Base-by-base conservation (phyloP, 2,797 vertebrate species). In the Thunnus albacares region DNA sequence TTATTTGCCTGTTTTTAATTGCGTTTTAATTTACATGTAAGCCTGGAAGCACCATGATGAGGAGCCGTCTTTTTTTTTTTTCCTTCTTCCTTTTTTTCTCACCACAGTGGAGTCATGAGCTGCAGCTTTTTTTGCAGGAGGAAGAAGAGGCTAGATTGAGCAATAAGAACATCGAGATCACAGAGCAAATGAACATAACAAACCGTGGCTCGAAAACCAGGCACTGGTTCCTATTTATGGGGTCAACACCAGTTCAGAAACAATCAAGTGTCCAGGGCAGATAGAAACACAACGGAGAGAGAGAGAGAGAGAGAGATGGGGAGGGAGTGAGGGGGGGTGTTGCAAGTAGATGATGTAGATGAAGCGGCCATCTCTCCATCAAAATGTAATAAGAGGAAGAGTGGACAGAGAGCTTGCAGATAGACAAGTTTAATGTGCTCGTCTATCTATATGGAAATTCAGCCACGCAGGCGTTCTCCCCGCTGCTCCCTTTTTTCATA, bases 361-460 rank as follows among this genome's bases (percentile, higher is more conserved):
- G 89, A 90, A 88, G 86, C 82, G 28, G 85, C 83, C 93, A 89
- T 92, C 89, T 91, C 90, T 92, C 85, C 79, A 94, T 95, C 93
- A 93, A 86, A 86, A 76, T 69, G 79, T 90, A 94, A 94, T 93
- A 89, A 91, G 91, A 93, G 82, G 83, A 83, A 60, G 79, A 88
- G 88, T 86, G 90, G 85, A 88, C 88, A 86, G 87, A 81, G 83
- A 93, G 85, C 84, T 84, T 12, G 58, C 87, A 87, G 91, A 90
- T 79, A 92, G 91, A 93, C 93, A 93, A 93, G 90, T 94, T 92
- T 94, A 95, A 95, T 94, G 90, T 87, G 82, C 63, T 38, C 66
- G 81, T 94, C 95, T 89, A 96, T 96, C 94, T 96, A 96, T 95
- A 96, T 96, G 95, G 95, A 95, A 95, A 96, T 96, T 86, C 78